phyloP scores from a whole-genome alignment of 2,888 invertebrate species.

The Oeneis ivallda region DNA sequence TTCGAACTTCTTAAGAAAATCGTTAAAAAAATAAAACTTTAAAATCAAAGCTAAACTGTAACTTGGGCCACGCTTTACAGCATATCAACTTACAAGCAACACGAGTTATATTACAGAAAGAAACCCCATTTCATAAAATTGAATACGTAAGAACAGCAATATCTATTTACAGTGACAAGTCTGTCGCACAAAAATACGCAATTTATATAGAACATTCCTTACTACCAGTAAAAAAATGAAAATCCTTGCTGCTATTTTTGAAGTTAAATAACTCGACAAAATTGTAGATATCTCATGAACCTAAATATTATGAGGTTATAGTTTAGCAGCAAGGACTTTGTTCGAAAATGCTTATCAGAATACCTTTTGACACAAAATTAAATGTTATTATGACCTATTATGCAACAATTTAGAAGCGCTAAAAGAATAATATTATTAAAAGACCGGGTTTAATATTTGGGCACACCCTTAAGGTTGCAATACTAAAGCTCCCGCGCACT shows the following conservation, averaged over 20 bases:
- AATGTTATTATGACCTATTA: conserved; percentile 55
- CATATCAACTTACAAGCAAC: conserved; percentile 45
- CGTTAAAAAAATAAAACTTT: neutral
- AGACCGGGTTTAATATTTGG: conserved; percentile 44
- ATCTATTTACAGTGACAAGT: conserved; percentile 67
- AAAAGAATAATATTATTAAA: conserved; percentile 54
- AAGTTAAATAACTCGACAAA: neutral
- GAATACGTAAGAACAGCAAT: conserved; percentile 54
- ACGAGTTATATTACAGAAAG: conserved; percentile 47
- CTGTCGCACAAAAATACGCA: conserved; percentile 63
- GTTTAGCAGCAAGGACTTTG: conserved; percentile 38
- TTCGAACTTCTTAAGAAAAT: neutral
- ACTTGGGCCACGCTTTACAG: conserved; percentile 40
- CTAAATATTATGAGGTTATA: neutral
- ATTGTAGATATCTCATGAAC: neutral
- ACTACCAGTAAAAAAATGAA: conserved; percentile 46
- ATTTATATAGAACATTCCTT: conserved; percentile 50
- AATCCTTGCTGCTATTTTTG: conserved; percentile 51
- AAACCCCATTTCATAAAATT: conserved; percentile 46
- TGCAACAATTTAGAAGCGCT: conserved; percentile 63
- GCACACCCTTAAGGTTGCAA: neutral
- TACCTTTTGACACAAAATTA: conserved; percentile 47
- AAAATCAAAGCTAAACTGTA: conserved; percentile 15
- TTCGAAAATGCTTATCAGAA: conserved; percentile 41
- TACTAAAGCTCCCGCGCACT: neutral